Base-by-base conservation (phyloP, 2,888 invertebrate genomes). In the Synergus laeviventris region DNA sequence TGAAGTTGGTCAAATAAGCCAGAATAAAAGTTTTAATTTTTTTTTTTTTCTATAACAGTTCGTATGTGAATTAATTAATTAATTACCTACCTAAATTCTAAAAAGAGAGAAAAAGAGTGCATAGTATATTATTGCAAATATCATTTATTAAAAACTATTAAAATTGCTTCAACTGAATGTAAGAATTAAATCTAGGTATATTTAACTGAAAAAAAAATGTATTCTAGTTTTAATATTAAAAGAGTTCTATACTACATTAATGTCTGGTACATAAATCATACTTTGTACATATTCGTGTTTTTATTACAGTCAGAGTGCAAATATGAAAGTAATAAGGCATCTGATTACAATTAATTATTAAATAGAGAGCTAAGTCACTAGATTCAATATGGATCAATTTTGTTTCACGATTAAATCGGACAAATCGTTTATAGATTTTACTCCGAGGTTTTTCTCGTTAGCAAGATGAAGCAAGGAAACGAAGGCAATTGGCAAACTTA, bases 391-490 rank as follows among this genome's bases (percentile, higher is more conserved):
- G 5, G 11, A 38, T 70, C n/a, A 70, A 70, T 70, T 49, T 49
- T 70, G 70, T 64, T 60, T 42, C 59, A 90, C 74, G 24, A 79
- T 74, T 16, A 90, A 73, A 75, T 90, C 87, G 0, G 86, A 82
- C 64, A 85, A 60, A 39, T 87, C 84, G 1, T 78, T n/a, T 3
- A 78, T n/a, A 0, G 82, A 59, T 9, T 21, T 18, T 39, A 89
- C 74, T 11, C 42, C 66, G 7, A 96, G 91, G 54, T 92, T 93
- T 84, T 95, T 94, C 88, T 97, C 97, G 88, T 97, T 97, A 2
- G 96, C 95, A 83, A 97, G 91, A 92, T 97, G 97, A 7, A 97
- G 91, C 14, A 97, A 92, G 0, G 97, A 95, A 24, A 96, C 94
- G 88, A 97, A 94, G 0, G 96, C 95, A 74, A 97, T 92, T 0